Percentiles rank a stretch among this genome's conserved stretches.
These are phyloP conservation scores for Hippocampus barbouri DNA, from an alignment of 2,113 vertebrate genomes.

Conservation along the genomic window DNA sequence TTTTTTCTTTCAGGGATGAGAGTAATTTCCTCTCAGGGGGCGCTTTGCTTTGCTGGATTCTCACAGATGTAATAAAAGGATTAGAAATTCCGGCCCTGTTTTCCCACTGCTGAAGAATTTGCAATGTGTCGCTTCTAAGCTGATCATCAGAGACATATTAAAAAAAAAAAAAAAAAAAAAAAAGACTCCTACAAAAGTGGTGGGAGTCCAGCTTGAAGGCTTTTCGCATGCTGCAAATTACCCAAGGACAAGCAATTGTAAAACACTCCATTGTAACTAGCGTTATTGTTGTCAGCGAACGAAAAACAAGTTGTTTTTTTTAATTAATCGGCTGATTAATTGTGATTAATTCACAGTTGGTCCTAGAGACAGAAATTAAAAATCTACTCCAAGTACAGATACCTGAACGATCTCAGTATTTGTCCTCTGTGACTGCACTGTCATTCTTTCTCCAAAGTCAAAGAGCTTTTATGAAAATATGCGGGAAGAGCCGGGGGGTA, in stretches of 20 bases:
- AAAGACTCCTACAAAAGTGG: not conserved
- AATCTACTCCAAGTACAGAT: not conserved
- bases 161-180: not conserved
- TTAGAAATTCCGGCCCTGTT: not conserved
- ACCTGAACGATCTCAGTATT: not conserved
- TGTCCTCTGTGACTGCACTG: not conserved
- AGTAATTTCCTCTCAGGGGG: not conserved
- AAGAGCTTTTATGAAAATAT: not conserved
- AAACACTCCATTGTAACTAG: too few relatives aligned
- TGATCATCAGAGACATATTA: not conserved
- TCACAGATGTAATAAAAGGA: conserved; percentile 1
- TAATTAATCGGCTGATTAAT: too few relatives aligned
- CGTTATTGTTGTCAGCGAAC: too few relatives aligned
- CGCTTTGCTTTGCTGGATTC: not conserved
- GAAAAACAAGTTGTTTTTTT: too few relatives aligned
- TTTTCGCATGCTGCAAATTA: too few relatives aligned
- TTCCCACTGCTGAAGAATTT: not conserved
- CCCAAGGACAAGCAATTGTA: too few relatives aligned
- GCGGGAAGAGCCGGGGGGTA: too few relatives aligned
- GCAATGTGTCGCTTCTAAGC: not conserved
- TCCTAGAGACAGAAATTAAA: too few relatives aligned
- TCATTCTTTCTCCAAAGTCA: not conserved
- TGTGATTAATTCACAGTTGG: too few relatives aligned
- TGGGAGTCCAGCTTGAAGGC: not conserved
- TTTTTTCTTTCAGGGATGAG: too few relatives aligned